These are phyloP conservation scores for Dryobates pubescens DNA, from an alignment of 2,797 vertebrate species.

Conservation along the genomic window DNA sequence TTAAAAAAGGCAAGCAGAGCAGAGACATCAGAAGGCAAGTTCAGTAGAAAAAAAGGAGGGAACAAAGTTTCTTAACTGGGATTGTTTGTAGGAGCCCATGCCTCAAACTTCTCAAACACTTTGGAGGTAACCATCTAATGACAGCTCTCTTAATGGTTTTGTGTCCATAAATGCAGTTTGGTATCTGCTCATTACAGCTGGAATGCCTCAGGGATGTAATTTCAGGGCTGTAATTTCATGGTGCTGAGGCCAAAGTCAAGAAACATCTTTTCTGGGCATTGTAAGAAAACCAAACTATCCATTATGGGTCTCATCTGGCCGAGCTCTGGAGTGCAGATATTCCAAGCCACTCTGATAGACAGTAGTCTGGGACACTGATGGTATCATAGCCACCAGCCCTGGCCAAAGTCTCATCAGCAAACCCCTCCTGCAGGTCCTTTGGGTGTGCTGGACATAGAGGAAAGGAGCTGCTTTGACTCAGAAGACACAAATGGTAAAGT, in stretches of 20 bases:
- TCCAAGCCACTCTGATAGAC: not conserved
- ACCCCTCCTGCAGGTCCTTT: not conserved
- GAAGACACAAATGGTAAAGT: rapidly evolving
- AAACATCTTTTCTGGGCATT: constrained; percentile 7
- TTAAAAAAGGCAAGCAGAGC: no score
- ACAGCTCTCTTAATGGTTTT: not conserved
- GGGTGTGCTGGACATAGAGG: rapidly evolving
- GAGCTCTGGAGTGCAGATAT: not conserved
- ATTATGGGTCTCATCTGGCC: not conserved
- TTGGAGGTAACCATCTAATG: not conserved
- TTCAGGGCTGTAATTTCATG: not conserved
- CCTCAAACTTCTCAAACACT: not conserved
- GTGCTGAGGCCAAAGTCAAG: constrained; percentile 18
- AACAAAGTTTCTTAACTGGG: no score
- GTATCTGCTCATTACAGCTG: constrained; percentile 16
- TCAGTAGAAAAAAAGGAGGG: no score
- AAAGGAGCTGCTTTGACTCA: not conserved
- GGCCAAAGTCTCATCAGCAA: not conserved
- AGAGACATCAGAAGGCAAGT: not conserved
- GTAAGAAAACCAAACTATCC: not conserved
- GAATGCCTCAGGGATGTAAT: not conserved
- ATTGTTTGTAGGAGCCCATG: not conserved
- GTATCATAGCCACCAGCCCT: not conserved
- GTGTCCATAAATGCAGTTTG: not conserved
- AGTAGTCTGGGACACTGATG: not conserved